Percentiles rank a stretch among this genome's conserved stretches.
Evolutionary conservation across 2,113 vertebrate genomes (phyloP).

Genomic region (Sciurus niger): DNA sequence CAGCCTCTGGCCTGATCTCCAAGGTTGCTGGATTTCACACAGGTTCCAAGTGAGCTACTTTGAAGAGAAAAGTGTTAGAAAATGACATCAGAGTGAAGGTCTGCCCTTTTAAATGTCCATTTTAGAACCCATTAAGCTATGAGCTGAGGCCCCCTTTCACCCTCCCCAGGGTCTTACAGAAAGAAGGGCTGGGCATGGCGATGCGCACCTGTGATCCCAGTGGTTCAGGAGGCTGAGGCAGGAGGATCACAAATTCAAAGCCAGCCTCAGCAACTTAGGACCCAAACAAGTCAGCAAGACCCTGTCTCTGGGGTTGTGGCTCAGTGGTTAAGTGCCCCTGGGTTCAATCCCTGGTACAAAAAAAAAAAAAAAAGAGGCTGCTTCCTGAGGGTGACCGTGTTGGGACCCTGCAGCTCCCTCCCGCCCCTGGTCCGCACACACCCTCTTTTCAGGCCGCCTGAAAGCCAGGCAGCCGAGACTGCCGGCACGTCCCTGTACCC

Average conservation of each 20-base stretch:
- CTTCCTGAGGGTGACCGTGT: not conserved
- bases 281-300: too few relatives aligned
- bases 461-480: not conserved
- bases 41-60: not conserved
- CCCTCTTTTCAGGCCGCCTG: accelerated
- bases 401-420: accelerated
- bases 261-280: too few relatives aligned
- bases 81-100: not conserved
- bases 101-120: not conserved
- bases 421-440: not conserved
- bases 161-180: not conserved
- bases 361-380: not conserved
- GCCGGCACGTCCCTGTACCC: accelerated
- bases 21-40: not conserved
- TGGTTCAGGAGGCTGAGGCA: too few relatives aligned
- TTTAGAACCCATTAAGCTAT: not conserved
- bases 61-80: not conserved
- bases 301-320: too few relatives aligned
- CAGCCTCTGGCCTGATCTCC: not conserved
- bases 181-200: not conserved
- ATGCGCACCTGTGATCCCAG: too few relatives aligned
- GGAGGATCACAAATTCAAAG: too few relatives aligned
- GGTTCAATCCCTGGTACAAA: too few relatives aligned
- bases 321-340: too few relatives aligned
- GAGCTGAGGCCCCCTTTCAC: conserved; percentile 43